These are phyloP conservation scores for Ramphastos sulfuratus DNA, from an alignment of 2,113 vertebrate species.

Conservation along the genomic window DNA sequence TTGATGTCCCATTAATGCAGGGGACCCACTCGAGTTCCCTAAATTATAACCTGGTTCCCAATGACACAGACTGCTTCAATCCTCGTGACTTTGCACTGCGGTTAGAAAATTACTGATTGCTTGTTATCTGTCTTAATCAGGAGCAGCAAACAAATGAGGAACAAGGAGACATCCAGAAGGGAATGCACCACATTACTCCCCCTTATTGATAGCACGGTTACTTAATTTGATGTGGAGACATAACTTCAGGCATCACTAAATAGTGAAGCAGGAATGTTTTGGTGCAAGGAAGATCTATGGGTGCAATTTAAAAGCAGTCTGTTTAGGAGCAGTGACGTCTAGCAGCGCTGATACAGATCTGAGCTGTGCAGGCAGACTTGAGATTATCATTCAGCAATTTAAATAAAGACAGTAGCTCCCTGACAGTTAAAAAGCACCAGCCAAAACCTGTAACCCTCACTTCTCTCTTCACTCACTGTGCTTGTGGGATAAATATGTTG, in stretches of 20 bases:
- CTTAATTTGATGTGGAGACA: constrained; percentile 62
- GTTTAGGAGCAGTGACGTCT: constrained; percentile 37
- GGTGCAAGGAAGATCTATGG: constrained; percentile 69
- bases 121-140: constrained; percentile 63
- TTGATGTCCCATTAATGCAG: neutral
- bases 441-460: neutral
- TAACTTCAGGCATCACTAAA: constrained; percentile 50
- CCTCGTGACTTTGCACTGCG: constrained; percentile 26
- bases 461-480: neutral
- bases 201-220: constrained; percentile 68
- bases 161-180: constrained; percentile 41
- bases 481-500: fast-evolving
- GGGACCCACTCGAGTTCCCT: neutral
- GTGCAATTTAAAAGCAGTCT: constrained; percentile 68
- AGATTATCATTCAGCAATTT: neutral
- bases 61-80: constrained; percentile 36
- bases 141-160: constrained; percentile 61
- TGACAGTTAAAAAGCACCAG: neutral
- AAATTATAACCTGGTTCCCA: constrained; percentile 4
- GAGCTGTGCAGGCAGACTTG: neutral
- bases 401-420: neutral
- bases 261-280: constrained; percentile 25
- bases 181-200: constrained; percentile 32
- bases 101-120: constrained; percentile 30
- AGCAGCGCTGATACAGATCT: neutral